Base-by-base conservation (phyloP, 2,888 invertebrate species). In the Drosophila gaucha region DNA sequence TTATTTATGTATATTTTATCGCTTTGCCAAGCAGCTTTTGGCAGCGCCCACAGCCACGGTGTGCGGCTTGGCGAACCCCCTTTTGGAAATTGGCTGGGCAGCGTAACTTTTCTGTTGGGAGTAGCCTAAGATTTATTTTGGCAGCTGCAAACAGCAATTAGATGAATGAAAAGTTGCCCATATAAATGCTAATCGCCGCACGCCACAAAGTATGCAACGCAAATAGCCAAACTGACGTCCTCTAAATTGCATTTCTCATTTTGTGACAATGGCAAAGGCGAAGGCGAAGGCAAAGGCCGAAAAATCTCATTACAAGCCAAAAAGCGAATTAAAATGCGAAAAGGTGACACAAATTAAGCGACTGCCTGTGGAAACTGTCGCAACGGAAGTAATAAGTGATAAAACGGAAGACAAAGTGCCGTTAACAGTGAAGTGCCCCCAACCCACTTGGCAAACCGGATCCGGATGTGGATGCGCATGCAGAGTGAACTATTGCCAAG, bases 381-480 rank as follows among this genome's bases (percentile, higher is more conserved):
- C 72, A 80, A 63, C 88, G 89, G 84, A 84, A 62, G 89, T 89
- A 84, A 85, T 89, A 83, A 83, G 88, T 88, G 82, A 86, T 86
- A 88, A 86, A 83, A 84, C 80, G 83, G 85, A 87, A 74, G 80
- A 80, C 82, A 86, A 88, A 80, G 66, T 58, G 65, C 65, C 69
- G 71, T 54, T 56, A 38, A n/a, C 66, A 70, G 54, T 39, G 55
- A 43, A 60, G 52, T 67, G 62, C 69, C 57, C 64, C 24, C 30
- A 18, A 14, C 18, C 63, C 86, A 64, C 68, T 67, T 76, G 58
- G 43, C 67, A 73, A 71, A 71, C 75, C 89, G 84, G 84, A 88
- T 85, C 50, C 89, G 74, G 68, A 70, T 84, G 70, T 80, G 44
- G 60, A 58, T 76, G 64, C 41, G 70, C 58, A 65, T 65, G 55